Evolutionary conservation across 2,797 vertebrate genomes (phyloP), one percentile per base, ranked within the genome.

Genomic region (Caiman crocodilus): DNA sequence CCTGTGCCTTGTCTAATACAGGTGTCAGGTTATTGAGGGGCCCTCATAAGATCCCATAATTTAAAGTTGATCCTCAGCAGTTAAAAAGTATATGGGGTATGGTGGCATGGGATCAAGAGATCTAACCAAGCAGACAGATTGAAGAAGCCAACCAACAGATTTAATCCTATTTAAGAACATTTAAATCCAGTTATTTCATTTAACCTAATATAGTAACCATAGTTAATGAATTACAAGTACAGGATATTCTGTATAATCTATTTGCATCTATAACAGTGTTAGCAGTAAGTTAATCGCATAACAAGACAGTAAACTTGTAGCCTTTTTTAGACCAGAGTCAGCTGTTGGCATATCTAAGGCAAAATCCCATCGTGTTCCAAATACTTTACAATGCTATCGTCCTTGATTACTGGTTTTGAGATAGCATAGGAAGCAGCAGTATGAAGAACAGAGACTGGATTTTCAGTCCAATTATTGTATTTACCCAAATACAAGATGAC

Each of bases 1-100:
- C 42, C 42, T 50, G 42, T 94, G 92, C 69, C 87, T 95, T 82
- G 88, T 96, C 89, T 71, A 94, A 77, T 85, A 94, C 88, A 90
- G 93, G 59, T 65, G 77, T 92, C 94, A 94, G 35, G 59, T 86
- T 86, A 35, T 69, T 81, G 76, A 55, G 65, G 56, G 50, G 89
- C 71, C 42, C 42, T 50, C 42, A 11, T 50, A 50, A 50, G 42
- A 50, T 50, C 42, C 42, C 84, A 25, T 59, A 76, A 30, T n/a
- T n/a, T 85, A 95, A 17, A 67, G 90, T 85, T 12, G 0, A 11
- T 80, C 6, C 58, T 81, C 28, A 0, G 0, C 63, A 20, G 7
- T 63, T 90, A 71, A 93, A 88, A 79, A 30, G 4, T 32, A 91
- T 65, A 4, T 1, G 0, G 30, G 1, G 3, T 79, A 74, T 87